Percentiles rank a stretch among this genome's conserved stretches.
Conservation (phyloP, 2,113 vertebrate genomes). For the Oreochromis tanganicae region DNA sequence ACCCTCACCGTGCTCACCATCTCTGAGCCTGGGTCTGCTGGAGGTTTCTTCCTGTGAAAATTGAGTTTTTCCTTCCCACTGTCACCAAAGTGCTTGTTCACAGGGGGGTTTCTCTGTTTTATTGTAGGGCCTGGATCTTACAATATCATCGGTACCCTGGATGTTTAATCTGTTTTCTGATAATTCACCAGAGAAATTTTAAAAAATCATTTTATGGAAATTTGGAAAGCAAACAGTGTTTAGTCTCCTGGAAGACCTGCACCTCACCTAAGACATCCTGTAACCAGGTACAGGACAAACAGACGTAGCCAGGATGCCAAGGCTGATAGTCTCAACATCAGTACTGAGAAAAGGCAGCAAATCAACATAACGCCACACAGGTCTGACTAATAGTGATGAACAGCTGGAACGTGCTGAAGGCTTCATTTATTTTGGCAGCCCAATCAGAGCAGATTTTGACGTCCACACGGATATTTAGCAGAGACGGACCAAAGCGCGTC, state of each 20-base stretch:
- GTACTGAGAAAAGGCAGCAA: background rate
- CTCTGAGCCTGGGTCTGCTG: background rate
- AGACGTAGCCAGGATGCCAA: background rate
- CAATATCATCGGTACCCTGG: background rate
- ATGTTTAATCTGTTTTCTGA: background rate
- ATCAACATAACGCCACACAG: background rate
- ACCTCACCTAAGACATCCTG: background rate
- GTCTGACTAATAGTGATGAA: background rate
- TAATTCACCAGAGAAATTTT: background rate
- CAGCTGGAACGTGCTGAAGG: background rate
- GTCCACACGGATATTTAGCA: background rate
- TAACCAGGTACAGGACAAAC: background rate
- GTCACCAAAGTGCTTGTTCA: background rate
- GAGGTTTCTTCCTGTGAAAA: background rate
- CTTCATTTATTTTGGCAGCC: accelerated
- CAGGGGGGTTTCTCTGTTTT: background rate
- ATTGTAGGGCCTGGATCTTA: background rate
- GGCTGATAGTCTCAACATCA: background rate
- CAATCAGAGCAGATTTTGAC: background rate
- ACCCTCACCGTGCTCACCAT: background rate
- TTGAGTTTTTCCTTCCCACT: background rate
- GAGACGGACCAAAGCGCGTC: background rate
- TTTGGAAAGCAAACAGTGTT: background rate
- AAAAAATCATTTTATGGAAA: background rate
- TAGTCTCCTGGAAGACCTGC: background rate